Evolutionary conservation across 2,888 invertebrate genomes (phyloP).

Genomic region (Cacoxenus indagator): DNA sequence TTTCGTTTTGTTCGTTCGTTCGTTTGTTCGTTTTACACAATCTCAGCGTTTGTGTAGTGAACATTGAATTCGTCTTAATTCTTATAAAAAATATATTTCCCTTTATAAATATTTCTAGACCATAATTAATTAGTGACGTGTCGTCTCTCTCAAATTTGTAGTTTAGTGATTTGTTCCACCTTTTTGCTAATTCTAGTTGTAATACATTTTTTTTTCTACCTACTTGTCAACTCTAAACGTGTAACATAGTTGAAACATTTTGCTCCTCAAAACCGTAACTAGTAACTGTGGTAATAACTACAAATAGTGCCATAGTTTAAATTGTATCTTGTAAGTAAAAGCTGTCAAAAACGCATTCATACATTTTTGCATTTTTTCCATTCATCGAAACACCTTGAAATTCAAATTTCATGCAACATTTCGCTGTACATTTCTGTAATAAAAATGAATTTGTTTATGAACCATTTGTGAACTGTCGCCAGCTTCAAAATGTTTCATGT

Average conservation of each 20-base stretch:
- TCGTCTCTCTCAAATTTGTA: slow-evolving; percentile 38
- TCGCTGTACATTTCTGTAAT: background rate
- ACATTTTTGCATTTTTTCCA: background rate
- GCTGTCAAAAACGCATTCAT: background rate
- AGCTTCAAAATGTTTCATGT: background rate
- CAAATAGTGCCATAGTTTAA: background rate
- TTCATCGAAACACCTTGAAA: background rate
- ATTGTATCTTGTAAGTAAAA: background rate
- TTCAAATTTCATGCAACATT: background rate
- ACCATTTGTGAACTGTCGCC: slow-evolving; percentile 10
- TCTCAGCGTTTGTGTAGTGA: slow-evolving; percentile 19
- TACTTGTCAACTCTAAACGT: slow-evolving; percentile 53
- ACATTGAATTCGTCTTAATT: background rate
- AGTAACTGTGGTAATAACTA: background rate
- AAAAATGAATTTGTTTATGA: background rate
- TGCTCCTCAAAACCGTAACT: slow-evolving; percentile 34
- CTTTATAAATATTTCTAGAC: slow-evolving; percentile 29
- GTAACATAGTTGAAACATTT: slow-evolving; percentile 46
- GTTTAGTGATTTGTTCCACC: slow-evolving; percentile 46
- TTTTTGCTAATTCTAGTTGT: background rate
- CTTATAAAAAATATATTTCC: slow-evolving; percentile 1
- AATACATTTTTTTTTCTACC: slow-evolving; percentile 32
- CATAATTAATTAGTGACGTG: slow-evolving; percentile 42
- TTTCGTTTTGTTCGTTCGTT: background rate
- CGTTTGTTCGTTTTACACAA: slow-evolving; percentile 6